These are phyloP conservation scores for Luperina testacea DNA, from an alignment of 2,888 invertebrate species.

Conservation along the genomic window DNA sequence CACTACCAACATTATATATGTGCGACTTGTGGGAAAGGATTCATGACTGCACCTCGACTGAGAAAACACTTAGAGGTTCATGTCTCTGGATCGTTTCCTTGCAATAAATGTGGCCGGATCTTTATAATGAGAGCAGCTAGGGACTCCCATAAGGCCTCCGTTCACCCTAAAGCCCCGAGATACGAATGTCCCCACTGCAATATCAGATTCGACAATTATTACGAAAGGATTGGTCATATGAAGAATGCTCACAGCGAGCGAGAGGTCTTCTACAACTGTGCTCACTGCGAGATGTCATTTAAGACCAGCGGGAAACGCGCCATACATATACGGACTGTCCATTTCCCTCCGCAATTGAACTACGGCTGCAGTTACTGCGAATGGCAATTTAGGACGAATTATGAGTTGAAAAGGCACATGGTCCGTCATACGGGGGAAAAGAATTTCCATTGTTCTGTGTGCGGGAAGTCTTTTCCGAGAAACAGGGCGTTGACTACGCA, in stretches of 20 bases:
- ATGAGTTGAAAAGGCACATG: constrained; percentile 84
- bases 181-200: constrained; percentile 86
- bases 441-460: constrained; percentile 80
- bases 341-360: constrained; percentile 79
- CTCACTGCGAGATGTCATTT: constrained; percentile 81
- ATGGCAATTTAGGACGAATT: constrained; percentile 83
- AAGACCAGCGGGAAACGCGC: constrained; percentile 84
- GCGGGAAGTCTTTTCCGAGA: constrained; percentile 81
- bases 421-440: constrained; percentile 82
- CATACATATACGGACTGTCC: constrained; percentile 78
- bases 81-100: constrained; percentile 82
- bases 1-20: constrained; percentile 88
- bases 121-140: constrained; percentile 83
- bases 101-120: constrained; percentile 80
- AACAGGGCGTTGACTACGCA: constrained; percentile 79
- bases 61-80: constrained; percentile 86
- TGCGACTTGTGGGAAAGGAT: constrained; percentile 85
- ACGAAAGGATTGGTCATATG: constrained; percentile 83
- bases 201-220: constrained; percentile 82
- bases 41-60: constrained; percentile 83
- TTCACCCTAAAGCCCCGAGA: constrained; percentile 81
- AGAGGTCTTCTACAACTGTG: constrained; percentile 80
- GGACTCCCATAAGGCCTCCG: constrained; percentile 82
- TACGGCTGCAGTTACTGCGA: constrained; percentile 81
- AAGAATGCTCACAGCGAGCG: constrained; percentile 82